phyloP scores from a whole-genome alignment of 2,113 vertebrate genomes.

The Phyllostomus discolor region DNA sequence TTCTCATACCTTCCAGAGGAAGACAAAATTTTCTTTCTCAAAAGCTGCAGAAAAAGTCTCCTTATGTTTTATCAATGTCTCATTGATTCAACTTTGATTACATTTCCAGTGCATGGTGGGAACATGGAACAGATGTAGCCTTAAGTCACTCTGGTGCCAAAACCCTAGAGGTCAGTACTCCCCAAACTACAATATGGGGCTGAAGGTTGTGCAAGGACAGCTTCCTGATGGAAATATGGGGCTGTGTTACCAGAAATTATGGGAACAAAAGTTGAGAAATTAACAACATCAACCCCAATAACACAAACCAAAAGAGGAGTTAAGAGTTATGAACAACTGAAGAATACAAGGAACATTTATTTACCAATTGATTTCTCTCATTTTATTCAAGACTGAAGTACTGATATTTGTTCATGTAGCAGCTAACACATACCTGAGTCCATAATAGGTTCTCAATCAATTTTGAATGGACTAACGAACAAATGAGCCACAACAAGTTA shows the following conservation, averaged over 20 bases:
- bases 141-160: background rate
- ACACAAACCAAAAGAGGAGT: background rate
- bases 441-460: background rate
- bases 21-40: background rate
- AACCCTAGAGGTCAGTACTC: background rate
- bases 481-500: background rate
- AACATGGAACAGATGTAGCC: background rate
- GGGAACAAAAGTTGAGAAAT: background rate
- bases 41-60: background rate
- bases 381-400: background rate
- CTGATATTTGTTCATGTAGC: background rate
- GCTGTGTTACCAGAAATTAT: background rate
- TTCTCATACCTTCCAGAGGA: background rate
- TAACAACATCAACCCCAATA: background rate
- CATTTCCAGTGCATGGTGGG: background rate
- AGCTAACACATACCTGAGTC: background rate
- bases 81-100: background rate
- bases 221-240: background rate
- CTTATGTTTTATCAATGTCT: background rate
- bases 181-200: background rate
- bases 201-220: background rate
- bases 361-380: background rate
- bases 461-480: background rate
- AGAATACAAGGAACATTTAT: background rate
- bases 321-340: background rate